A percentile compares a stretch with the other conserved stretches of the same genome.
These are phyloP conservation scores for Elephantulus edwardii DNA, from an alignment of 2,113 vertebrate genomes.

Conservation along the genomic window DNA sequence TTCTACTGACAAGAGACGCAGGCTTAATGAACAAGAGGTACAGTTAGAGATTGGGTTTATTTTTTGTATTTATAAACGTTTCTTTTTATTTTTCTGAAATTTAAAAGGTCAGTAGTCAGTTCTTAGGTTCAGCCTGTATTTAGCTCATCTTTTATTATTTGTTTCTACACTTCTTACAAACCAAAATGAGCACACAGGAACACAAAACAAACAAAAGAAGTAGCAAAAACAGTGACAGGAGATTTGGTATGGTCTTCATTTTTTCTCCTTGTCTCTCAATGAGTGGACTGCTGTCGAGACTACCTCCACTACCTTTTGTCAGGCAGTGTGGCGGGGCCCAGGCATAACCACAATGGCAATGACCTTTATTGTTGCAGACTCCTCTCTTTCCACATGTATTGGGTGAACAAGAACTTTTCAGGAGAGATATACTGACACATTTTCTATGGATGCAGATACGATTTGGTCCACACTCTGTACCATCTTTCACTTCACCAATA, in stretches of 20 bases:
- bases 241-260: accelerated
- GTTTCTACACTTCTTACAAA: too few species aligned
- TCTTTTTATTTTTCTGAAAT: too few species aligned
- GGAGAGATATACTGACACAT: conserved; percentile 17
- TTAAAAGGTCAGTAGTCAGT: too few species aligned
- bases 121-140: too few species aligned
- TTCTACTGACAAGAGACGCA: background rate
- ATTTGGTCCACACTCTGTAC: conserved; percentile 59
- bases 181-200: too few species aligned
- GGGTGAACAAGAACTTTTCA: conserved; percentile 68
- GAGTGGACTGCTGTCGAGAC: conserved; percentile 57
- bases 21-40: background rate
- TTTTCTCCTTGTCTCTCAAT: background rate
- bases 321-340: conserved; percentile 58
- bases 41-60: background rate
- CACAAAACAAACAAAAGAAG: too few species aligned
- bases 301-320: conserved; percentile 66
- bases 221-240: too few species aligned
- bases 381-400: conserved; percentile 74
- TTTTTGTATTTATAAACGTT: background rate
- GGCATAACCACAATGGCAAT: conserved; percentile 60
- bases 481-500: conserved; percentile 62
- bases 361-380: conserved; percentile 73
- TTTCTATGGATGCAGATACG: conserved; percentile 58
- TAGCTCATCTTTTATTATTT: too few species aligned